phyloP scores from a whole-genome alignment of 2,888 invertebrate species.

The Cosmopolites sordidus region DNA sequence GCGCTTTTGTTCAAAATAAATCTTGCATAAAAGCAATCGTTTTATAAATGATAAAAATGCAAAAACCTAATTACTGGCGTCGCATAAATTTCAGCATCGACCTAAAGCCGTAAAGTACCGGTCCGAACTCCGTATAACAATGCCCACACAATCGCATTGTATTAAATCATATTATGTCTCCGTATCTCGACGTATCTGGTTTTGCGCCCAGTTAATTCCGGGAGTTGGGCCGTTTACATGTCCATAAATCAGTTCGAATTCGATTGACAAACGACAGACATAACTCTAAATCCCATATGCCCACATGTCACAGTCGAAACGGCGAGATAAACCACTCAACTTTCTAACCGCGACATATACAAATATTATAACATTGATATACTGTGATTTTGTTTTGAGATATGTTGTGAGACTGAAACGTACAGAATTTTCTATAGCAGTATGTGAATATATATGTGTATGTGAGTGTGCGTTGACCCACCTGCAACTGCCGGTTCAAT shows the following conservation, averaged over 20 bases:
- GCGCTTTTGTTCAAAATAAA: no score
- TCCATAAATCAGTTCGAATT: conserved; percentile 18
- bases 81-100: not conserved
- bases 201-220: conserved; percentile 23
- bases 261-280: conserved; percentile 14
- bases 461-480: no score
- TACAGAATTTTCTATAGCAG: no score
- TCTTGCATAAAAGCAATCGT: no score
- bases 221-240: conserved; percentile 20
- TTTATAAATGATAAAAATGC: no score
- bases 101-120: not conserved
- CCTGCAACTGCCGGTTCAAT: no score
- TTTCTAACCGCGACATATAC: conserved; percentile 10
- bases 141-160: conserved; percentile 7
- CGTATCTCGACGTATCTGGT: conserved; percentile 20
- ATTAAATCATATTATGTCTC: conserved; percentile 18
- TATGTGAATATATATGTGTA: no score
- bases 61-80: no score
- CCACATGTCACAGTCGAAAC: conserved; percentile 9
- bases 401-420: not conserved
- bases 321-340: conserved; percentile 12
- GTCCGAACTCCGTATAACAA: conserved; percentile 3
- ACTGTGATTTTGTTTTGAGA: conserved; percentile 10
- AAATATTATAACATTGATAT: conserved; percentile 12
- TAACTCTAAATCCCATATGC: conserved; percentile 11